Conservation (phyloP, 2,113 vertebrate genomes). For the Toxotes chatareus region DNA sequence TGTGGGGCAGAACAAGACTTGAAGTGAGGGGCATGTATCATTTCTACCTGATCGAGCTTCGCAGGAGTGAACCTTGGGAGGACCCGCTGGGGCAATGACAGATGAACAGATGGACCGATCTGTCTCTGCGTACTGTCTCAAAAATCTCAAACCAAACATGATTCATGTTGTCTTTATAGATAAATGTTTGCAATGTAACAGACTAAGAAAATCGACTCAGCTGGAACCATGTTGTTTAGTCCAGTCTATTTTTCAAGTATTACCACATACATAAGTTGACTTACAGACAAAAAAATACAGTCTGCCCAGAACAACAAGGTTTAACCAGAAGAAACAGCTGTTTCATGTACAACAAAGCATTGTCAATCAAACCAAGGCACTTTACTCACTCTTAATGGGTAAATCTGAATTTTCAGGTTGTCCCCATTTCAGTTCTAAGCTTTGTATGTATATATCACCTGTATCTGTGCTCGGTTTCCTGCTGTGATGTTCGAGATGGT, state of each 20-base stretch:
- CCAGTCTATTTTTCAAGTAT: background rate
- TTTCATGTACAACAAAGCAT: background rate
- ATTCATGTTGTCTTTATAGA: background rate
- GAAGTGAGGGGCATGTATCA: background rate
- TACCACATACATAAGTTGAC: background rate
- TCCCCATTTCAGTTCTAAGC: background rate
- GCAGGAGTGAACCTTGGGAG: background rate
- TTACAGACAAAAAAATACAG: background rate
- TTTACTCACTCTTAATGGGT: background rate
- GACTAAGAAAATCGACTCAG: background rate
- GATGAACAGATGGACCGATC: background rate
- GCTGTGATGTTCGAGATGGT: constrained; percentile 99
- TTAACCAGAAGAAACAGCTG: background rate
- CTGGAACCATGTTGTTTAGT: background rate
- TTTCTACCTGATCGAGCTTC: background rate
- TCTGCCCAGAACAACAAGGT: background rate
- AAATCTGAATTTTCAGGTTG: background rate
- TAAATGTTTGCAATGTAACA: background rate
- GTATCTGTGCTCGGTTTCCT: constrained; percentile 97
- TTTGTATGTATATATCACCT: constrained; percentile 80
- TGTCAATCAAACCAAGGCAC: background rate
- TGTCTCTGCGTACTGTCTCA: background rate
- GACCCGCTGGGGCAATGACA: background rate
- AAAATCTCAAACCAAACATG: background rate
- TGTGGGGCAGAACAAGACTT: constrained; percentile 54